Base-by-base conservation (phyloP, 2,888 invertebrate species). In the Neoscelio sp. region DNA sequence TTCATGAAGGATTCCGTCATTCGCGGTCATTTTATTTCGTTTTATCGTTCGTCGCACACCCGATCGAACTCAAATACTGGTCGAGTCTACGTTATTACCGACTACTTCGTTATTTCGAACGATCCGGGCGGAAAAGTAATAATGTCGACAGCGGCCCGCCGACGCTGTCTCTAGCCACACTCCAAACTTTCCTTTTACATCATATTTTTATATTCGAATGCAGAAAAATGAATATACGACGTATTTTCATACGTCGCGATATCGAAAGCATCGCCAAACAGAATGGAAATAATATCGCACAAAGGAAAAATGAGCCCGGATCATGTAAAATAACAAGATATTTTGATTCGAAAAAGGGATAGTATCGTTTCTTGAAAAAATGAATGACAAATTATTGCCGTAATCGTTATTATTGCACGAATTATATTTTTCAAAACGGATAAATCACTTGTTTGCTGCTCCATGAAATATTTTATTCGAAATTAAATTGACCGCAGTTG, bases 81-180 rank as follows among this genome's bases (percentile, higher is more conserved):
- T 38, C 42, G 28, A 23, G 35, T 54, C 64, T 13, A 12, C 74
- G 60, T 70, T 78, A 74, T 79, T 74, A 70, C 42, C 58, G 58
- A 65, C 52, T 71, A 60, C 79, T 80, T 75, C 71, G 71, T 80
- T 80, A 76, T 80, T 80, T 80, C 60, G 75, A 75, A 30, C 79
- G 75, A 67, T 67, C 40, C 75, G 44, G 20, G 15, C 38, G 71
- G 70, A 76, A 80, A 80, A 71, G 79, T 71, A 80, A 75, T 80
- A 75, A 71, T 58, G 65, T 44, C 74, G 60, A 18, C n/a, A 42
- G 48, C 48, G 40, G 64, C 40, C 44, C 73, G 60, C 15, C 35
- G 20, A 26, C 1, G 50, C 46, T 64, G 60, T 65, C 50, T 42
- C 60, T 52, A 60, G 65, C 70, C 58, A 23, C 64, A 56, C 58